Base-by-base conservation (phyloP, 2,113 vertebrate species). In the Ranitomeya imitator region DNA sequence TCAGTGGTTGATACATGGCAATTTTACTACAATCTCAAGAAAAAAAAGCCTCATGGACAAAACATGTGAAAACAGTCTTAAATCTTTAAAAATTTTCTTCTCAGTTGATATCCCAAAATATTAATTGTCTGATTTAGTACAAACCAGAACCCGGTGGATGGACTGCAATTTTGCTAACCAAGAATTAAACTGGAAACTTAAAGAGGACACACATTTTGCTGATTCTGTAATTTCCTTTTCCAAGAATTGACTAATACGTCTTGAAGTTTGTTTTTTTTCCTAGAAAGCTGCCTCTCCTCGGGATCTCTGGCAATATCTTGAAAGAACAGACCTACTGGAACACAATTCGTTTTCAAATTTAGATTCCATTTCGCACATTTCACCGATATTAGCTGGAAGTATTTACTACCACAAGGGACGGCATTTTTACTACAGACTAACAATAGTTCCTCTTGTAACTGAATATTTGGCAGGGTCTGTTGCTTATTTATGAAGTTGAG, bases 401-500 rank as follows among this genome's bases (percentile, higher is more conserved):
- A 63, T 88, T 83, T 83, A 63, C 71, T 19, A 51, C 69, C 18
- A 19, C 86, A 74, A 57, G 61, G 85, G 76, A 80, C n/a, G 12
- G 26, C 86, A 26, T 88, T 83, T 71, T 86, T 60, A 88, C 79
- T 83, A 52, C 37, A 26, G 55, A 37, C 79, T 76, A 83, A 88
- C 31, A n/a, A 73, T 74, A 82, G 21, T 78, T 86, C 61, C 21
- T 51, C 37, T 79, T 79, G 79, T 79, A 52, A 7, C 54, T 45
- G 74, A 65, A 78, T 54, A 86, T 16, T 83, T 61, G 79, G 55
- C 86, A 11, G 15, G 0, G 12, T 65, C 63, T 77, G 23, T 54
- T 77, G 80, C 69, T 76, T 83, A 83, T 76, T 88, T 88, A 74
- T 83, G 80, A 83, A 51, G 55, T 74, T 19, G 16, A 83, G 61